Evolutionary conservation across 92 coral and sea anemone species (phyloP), one percentile per base, ranked within the genome.

Genomic region (Blastomussa wellsi): DNA sequence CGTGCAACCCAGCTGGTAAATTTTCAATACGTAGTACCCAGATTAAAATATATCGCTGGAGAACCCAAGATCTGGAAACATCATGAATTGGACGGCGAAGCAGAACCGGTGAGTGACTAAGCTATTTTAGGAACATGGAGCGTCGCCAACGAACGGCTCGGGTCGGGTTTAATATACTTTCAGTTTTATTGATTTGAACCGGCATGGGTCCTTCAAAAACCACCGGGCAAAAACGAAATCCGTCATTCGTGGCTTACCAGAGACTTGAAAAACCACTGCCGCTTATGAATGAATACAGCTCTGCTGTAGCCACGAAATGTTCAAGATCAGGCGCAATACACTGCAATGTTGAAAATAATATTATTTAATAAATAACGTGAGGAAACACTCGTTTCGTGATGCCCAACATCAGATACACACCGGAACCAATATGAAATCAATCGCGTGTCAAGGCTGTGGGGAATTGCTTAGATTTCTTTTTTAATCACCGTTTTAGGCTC

Each of bases 361-460:
- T n/a, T n/a, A n/a, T n/a, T n/a, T n/a, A 51, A 38, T 24, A 1
- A 38, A 38, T 19, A 73, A 60, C 72, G 72, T 73, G 37, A 77
- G 33, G 26, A 14, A 17, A 14, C 15, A 17, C 29, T 5, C 19
- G 1, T 28, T 20, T 44, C 67, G 31, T 55, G 49, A 33, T 12
- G 17, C 4, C 29, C 13, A 70, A 20, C 42, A 32, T 35, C 36
- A 53, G 68, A 52, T 77, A 55, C 72, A 37, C 57, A 29, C 72
- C 55, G 72, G 55, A 79, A 62, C 55, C 83, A n/a, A 60, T 26
- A 37, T 26, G 83, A 76, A 76, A 76, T 49, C 20, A 48, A 52
- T 76, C 64, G 41, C n/a, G 24, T 77, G 16, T 13, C 35, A 26
- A 47, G 35, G 29, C 79, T 22, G 60, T 26, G 44, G 47, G 24